Conservation (phyloP, 2,797 vertebrate genomes). For the Naso thynnoides region DNA sequence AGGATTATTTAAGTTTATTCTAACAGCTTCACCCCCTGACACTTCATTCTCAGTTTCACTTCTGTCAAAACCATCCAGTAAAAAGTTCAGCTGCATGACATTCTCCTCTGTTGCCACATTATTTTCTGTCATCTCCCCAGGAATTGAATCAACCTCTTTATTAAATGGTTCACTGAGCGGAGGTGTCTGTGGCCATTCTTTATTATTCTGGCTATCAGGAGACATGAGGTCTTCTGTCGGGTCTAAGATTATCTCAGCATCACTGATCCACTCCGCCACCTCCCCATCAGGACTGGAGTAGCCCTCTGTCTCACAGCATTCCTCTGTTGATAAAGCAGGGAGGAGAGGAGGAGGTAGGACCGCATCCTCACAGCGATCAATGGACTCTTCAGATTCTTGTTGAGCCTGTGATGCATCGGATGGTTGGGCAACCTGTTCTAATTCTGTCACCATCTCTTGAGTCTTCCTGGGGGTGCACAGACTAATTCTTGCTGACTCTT, state of each 20-base stretch:
- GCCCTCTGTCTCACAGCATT: conserved; percentile 32
- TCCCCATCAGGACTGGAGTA: conserved; percentile 36
- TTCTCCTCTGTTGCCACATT: conserved; percentile 15
- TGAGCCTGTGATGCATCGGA: neutral
- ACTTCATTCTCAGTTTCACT: conserved; percentile 7
- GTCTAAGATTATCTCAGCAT: conserved; percentile 46
- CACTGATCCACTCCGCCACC: conserved; percentile 31
- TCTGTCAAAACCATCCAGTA: conserved; percentile 3
- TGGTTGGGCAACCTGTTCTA: conserved; percentile 17
- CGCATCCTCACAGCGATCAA: conserved; percentile 19
- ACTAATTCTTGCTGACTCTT: conserved; percentile 16
- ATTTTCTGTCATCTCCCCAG: conserved; percentile 13
- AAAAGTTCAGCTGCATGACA: conserved; percentile 5
- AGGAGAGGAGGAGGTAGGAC: conserved; percentile 18
- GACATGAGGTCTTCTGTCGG: conserved; percentile 34
- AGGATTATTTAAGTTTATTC: conserved; percentile 15
- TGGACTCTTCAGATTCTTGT: conserved; percentile 19
- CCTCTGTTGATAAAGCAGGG: conserved; percentile 33
- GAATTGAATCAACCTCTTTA: conserved; percentile 7
- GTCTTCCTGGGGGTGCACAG: neutral
- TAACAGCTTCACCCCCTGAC: neutral
- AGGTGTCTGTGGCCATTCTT: conserved; percentile 21
- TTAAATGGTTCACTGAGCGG: conserved; percentile 7
- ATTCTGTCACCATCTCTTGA: conserved; percentile 23
- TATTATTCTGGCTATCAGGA: conserved; percentile 31